Evolutionary conservation across 2,888 invertebrate genomes (phyloP), one percentile per base, ranked within the genome.

Genomic region (Apodemia zela): DNA sequence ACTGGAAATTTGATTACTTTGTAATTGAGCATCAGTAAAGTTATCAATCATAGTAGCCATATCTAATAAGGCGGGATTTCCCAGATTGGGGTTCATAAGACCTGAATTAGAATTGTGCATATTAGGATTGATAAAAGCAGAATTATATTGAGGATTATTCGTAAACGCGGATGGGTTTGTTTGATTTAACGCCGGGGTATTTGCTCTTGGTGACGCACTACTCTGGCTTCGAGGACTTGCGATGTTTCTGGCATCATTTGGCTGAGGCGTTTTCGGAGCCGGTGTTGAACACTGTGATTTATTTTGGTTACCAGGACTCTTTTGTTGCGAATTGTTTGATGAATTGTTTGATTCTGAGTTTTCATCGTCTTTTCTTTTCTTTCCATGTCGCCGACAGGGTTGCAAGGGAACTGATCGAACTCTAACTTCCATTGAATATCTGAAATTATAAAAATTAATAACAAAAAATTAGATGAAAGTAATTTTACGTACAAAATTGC

Each of bases 361-460:
- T 70, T 95, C 94, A 71, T 95, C 95, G 47, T 96, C 96, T 82
- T 96, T 95, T 65, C 95, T 93, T 76, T 96, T 96, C 75, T 96
- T 96, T 0, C 95, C 95, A 74, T 96, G 95, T 25, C 95, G 92
- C 68, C 96, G 93, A 75, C 97, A 97, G 0, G 97, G 96, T 73
- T 96, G 95, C 11, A 97, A 86, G 0, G 98, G 98, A 11, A 96
- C 96, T 3, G 96, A 95, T 63, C 98, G 93, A 29, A 97, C 95
- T 70, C 97, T 93, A 25, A 97, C 96, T 85, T 97, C 96, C 89
- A 97, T 96, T 58, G 97, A 95, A 82, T 95, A 98, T 85, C 97
- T 97, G 78, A 61, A 91, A 84, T 61, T n/a, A 15, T 47, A 47
- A 47, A 45, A n/a, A 29, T 29, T 42, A n/a, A n/a, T n/a, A 42